Evolutionary conservation across 2,113 vertebrate species (phyloP).

Genomic region (Ictidomys tridecemlineatus): DNA sequence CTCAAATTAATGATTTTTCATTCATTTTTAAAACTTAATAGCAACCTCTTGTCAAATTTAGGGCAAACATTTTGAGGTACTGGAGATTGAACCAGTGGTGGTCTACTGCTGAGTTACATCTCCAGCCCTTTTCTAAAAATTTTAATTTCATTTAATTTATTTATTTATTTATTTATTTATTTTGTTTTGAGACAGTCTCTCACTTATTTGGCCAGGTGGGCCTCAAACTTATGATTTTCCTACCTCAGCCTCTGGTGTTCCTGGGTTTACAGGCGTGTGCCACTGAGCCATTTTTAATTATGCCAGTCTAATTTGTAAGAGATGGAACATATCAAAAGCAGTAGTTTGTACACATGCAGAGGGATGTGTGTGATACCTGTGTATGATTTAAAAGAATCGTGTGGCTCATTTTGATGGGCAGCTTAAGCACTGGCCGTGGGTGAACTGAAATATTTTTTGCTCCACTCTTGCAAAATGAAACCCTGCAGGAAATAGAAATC

Average conservation of each 20-base stretch:
- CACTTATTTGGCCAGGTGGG: too few relatives aligned
- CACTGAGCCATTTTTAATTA: not conserved
- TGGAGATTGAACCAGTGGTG: too few relatives aligned
- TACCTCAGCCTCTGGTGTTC: too few relatives aligned
- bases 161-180: too few relatives aligned
- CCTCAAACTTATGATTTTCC: too few relatives aligned
- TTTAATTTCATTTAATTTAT: too few relatives aligned
- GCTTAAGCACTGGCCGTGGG: not conserved
- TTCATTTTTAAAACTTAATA: not conserved
- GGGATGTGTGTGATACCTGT: not conserved
- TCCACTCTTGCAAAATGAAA: slow-evolving; percentile 29
- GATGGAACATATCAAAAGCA: slow-evolving; percentile 22
- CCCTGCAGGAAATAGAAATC: slow-evolving; percentile 7
- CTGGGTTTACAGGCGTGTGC: too few relatives aligned
- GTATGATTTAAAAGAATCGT: not conserved
- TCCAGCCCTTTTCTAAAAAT: too few relatives aligned
- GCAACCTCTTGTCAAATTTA: not conserved
- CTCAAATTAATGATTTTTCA: not conserved
- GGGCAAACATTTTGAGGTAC: not conserved
- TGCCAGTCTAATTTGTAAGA: not conserved
- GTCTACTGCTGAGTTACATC: too few relatives aligned
- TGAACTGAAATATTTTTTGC: not conserved
- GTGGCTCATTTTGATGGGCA: not conserved
- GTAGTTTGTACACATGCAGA: slow-evolving; percentile 15
- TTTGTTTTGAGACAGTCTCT: too few relatives aligned